Evolutionary conservation across 2,888 invertebrate genomes (phyloP).

Genomic region (Pseudeuparius sepicola): DNA sequence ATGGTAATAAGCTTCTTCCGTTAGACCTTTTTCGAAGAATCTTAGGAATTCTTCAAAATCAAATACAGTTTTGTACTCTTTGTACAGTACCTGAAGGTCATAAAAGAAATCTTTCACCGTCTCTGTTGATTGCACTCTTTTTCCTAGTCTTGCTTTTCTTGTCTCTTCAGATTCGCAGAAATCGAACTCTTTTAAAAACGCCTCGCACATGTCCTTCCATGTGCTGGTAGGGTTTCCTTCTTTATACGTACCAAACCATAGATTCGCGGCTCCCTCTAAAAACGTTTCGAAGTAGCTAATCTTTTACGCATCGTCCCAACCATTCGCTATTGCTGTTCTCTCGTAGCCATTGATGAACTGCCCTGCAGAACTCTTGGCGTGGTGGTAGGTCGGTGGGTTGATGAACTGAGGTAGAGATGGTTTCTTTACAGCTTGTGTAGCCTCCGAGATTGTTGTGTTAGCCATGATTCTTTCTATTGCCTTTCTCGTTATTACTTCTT

Average conservation of each 20-base stretch:
- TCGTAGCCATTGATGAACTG: neutral
- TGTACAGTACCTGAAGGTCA: too few relatives aligned
- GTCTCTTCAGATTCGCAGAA: neutral
- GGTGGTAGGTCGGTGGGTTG: too few relatives aligned
- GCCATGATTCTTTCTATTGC: neutral
- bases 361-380: neutral
- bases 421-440: neutral
- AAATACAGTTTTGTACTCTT: neutral
- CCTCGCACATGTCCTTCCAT: neutral
- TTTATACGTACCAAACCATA: neutral
- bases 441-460: neutral
- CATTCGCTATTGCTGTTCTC: neutral
- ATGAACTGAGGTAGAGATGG: neutral
- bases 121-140: neutral
- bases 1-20: neutral
- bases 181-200: neutral
- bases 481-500: too few relatives aligned
- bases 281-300: neutral
- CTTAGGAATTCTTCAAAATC: neutral
- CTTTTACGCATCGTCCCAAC: neutral
- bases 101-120: neutral
- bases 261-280: neutral
- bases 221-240: neutral
- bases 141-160: too few relatives aligned
- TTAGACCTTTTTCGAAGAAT: neutral